Percentiles rank a stretch among this genome's conserved stretches.
Conservation (phyloP, 2,888 invertebrate genomes). For the Julus scanicus region DNA sequence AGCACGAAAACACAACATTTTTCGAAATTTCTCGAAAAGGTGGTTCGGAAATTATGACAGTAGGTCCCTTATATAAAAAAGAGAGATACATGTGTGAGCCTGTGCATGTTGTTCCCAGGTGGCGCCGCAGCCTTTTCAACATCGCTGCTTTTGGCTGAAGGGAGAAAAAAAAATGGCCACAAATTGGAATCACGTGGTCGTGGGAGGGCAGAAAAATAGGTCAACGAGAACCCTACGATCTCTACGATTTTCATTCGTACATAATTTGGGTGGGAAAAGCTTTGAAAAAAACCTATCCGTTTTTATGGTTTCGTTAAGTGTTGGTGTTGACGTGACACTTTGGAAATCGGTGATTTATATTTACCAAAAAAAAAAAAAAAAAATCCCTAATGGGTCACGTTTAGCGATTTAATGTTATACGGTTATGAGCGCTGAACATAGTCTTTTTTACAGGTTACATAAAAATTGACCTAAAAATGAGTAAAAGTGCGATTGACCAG, state of each 20-base stretch:
- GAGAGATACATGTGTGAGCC: neutral
- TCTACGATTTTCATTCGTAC: slow-evolving; percentile 31
- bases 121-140: neutral
- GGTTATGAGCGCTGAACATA: neutral
- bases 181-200: slow-evolving; percentile 12
- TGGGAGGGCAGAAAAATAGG: slow-evolving; percentile 27
- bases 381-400: slow-evolving; percentile 33
- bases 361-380: neutral
- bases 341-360: slow-evolving; percentile 33
- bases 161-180: neutral
- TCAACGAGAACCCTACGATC: slow-evolving; percentile 27
- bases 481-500: neutral
- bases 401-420: slow-evolving; percentile 4
- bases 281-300: neutral
- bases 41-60: too few relatives aligned
- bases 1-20: too few relatives aligned
- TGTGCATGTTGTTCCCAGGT: neutral
- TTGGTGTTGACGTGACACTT: slow-evolving; percentile 22
- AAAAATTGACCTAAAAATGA: slow-evolving; percentile 21
- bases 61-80: too few relatives aligned
- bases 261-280: slow-evolving; percentile 7
- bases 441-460: neutral
- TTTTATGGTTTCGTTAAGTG: slow-evolving; percentile 28
- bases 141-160: neutral
- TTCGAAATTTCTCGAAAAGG: too few relatives aligned